A percentile compares a stretch with the other conserved stretches of the same genome.
These are phyloP conservation scores for Nycticorax nycticorax DNA, from an alignment of 2,113 vertebrate genomes.

Conservation along the genomic window DNA sequence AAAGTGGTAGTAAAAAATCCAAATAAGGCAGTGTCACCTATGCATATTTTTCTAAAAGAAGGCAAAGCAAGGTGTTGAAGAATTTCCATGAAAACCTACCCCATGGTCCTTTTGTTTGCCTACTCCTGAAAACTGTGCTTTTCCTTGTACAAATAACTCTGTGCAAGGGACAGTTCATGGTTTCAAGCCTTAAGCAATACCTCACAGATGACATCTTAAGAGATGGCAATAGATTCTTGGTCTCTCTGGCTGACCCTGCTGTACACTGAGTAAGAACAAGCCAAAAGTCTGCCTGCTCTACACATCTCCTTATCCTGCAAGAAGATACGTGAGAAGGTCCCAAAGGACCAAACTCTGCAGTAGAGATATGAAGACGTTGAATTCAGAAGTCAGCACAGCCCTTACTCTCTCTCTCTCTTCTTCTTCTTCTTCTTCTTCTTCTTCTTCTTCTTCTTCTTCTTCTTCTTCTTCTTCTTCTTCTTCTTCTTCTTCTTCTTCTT, in stretches of 20 bases:
- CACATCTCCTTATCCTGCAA: neutral
- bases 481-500: neutral
- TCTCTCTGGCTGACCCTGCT: neutral
- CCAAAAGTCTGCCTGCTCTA: neutral
- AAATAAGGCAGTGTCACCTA: too few relatives aligned
- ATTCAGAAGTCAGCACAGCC: neutral
- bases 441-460: rapidly evolving
- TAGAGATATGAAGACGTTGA: neutral
- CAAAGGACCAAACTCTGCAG: neutral
- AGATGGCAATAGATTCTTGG: neutral
- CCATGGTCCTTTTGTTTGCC: neutral
- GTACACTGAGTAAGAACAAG: neutral
- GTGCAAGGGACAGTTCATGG: neutral
- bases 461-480: neutral
- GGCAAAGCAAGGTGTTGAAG: neutral
- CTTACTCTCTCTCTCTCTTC: neutral
- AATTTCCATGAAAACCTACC: neutral
- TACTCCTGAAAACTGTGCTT: neutral
- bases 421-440: rapidly evolving
- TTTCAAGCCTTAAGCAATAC: neutral
- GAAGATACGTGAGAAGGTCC: neutral
- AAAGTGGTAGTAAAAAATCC: neutral
- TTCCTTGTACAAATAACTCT: neutral
- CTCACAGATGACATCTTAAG: neutral
- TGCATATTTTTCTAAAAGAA: neutral